A percentile compares a stretch with the other conserved stretches of the same genome.
Conservation (phyloP, 2,113 vertebrate genomes). For the Acrocephalus arundinaceus region DNA sequence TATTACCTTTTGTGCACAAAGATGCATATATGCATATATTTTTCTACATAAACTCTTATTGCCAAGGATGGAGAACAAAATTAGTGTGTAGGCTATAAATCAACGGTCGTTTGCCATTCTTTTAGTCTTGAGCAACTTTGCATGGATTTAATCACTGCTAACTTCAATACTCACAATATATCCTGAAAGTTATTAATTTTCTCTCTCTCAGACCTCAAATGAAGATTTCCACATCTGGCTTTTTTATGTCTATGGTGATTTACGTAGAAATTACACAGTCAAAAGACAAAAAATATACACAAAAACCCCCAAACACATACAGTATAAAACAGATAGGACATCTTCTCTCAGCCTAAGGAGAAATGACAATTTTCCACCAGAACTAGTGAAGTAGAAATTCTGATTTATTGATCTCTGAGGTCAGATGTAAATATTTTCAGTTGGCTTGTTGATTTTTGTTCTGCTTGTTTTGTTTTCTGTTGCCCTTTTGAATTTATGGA, state of each 20-base stretch:
- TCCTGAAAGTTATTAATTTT: neutral
- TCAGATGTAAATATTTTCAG: neutral
- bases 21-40: neutral
- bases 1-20: neutral
- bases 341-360: neutral
- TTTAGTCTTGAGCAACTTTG: neutral
- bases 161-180: neutral
- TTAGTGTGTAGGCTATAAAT: neutral
- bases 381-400: neutral
- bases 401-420: slow-evolving; percentile 22
- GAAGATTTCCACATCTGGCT: neutral
- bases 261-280: neutral
- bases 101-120: neutral
- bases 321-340: neutral
- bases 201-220: neutral
- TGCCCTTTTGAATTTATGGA: neutral
- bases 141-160: neutral
- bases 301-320: neutral
- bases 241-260: neutral
- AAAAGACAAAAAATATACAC: neutral
- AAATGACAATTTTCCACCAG: neutral
- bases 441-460: neutral
- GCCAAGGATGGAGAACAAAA: neutral
- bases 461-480: neutral
- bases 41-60: neutral